Conservation (phyloP, 37 sponge, comb jelly and placozoan genomes). For the Ianthella basta region DNA sequence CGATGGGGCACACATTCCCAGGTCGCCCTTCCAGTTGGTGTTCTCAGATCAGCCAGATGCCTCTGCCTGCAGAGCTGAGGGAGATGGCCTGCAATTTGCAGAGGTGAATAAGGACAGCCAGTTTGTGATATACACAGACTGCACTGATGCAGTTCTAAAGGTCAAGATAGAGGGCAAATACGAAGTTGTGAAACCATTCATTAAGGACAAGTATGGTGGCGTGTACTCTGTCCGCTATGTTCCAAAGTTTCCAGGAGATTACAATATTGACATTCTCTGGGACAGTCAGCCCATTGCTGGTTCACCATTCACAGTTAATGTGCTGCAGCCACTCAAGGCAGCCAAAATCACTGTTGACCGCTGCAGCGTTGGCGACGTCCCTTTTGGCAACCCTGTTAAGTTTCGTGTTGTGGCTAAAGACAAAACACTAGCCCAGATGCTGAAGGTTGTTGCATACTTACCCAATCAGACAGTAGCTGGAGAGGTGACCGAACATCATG, state of each 20-base stretch:
- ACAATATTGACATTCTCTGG: constrained; percentile 54
- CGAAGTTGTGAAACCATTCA: no score
- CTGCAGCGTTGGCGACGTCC: constrained; percentile 22
- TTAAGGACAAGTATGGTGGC: not conserved
- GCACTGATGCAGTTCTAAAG: constrained; percentile 49
- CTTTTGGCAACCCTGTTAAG: constrained; percentile 24
- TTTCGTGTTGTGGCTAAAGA: constrained; percentile 38
- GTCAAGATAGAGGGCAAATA: constrained; percentile 36
- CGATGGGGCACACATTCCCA: constrained; percentile 69
- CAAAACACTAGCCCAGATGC: constrained; percentile 15
- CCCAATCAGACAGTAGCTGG: not conserved
- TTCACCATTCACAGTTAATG: constrained; percentile 66
- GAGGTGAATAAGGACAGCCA: constrained; percentile 35
- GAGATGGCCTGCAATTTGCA: constrained; percentile 63
- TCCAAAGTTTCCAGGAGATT: constrained; percentile 51
- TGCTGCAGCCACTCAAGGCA: constrained; percentile 49
- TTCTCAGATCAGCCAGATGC: constrained; percentile 29
- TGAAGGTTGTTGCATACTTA: constrained; percentile 46
- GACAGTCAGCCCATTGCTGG: constrained; percentile 51
- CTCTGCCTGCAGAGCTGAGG: constrained; percentile 48
- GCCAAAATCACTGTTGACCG: constrained; percentile 17
- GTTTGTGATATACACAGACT: constrained; percentile 53
- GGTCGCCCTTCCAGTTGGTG: constrained; percentile 83
- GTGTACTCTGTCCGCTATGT: constrained; percentile 55
- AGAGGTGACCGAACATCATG: no score